Conservation (phyloP, 2,888 invertebrate genomes). For the Sphaerophoria rueppellii region DNA sequence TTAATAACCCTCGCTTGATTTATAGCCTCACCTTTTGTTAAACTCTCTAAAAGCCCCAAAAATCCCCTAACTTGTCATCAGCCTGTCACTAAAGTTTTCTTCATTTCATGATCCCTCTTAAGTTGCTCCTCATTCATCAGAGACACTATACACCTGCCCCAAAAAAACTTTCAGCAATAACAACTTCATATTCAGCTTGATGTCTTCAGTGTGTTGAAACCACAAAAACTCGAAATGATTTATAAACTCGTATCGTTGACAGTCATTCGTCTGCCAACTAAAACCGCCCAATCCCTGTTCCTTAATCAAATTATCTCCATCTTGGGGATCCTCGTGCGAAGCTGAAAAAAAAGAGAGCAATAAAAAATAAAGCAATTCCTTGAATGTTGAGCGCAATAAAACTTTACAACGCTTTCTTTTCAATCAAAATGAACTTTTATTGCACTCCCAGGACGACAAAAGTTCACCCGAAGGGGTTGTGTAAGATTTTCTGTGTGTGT, state of each 20-base stretch:
- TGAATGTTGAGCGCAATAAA: conserved; percentile 19
- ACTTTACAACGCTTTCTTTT: conserved; percentile 55
- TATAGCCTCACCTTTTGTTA: background rate
- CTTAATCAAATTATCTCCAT: conserved; percentile 4
- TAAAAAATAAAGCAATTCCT: background rate
- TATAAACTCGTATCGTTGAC: conserved; percentile 7
- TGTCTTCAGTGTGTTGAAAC: background rate
- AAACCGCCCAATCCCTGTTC: background rate
- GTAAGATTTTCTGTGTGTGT: background rate
- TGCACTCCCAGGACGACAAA: conserved; percentile 51
- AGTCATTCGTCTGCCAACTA: conserved; percentile 2
- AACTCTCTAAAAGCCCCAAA: background rate
- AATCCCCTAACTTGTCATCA: background rate
- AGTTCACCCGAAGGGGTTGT: conserved; percentile 26
- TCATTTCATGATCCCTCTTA: background rate
- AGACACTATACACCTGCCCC: conserved; percentile 7
- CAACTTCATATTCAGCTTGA: background rate
- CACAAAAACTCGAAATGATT: conserved; percentile 15
- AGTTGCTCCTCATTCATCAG: background rate
- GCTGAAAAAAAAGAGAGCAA: background rate
- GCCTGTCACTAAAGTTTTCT: background rate
- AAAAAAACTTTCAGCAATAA: background rate
- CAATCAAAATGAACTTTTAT: conserved; percentile 62
- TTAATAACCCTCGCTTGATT: background rate
- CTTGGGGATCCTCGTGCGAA: background rate